Evolutionary conservation across 2,797 vertebrate species (phyloP), one percentile per base, ranked within the genome.

Genomic region (Myoxocephalus aenaeus): DNA sequence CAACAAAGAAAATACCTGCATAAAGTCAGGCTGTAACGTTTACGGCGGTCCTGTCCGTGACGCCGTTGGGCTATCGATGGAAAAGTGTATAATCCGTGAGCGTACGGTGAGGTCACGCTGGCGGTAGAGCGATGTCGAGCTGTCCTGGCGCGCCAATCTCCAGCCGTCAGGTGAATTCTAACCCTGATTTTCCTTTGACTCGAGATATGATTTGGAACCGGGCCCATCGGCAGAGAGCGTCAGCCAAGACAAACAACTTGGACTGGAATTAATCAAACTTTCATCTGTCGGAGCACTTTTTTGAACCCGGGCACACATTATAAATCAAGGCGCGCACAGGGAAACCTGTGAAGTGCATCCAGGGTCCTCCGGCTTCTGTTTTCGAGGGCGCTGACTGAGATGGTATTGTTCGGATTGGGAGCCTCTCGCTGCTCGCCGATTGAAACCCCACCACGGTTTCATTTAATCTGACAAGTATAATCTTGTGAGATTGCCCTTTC

Each of bases 381-480:
- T 29, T 42, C 54, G 22, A 51, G 22, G 64, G 59, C 13, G 1
- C 25, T 27, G 25, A 3, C 11, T 1, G 66, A 63, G 44, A 44
- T 15, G 34, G 50, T 77, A 59, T 82, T 86, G 80, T 77, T 77
- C 9, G 32, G 67, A 75, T 54, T 13, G 7, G 51, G 62, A 62
- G 46, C 50, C 56, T 40, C 77, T 75, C 7, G 70, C 75, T 44
- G 77, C 58, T 83, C 22, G 3, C 48, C 85, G 64, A 86, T 71
- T 84, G 63, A 86, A 92, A 73, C 50, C 66, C 54, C 75, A 63
- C n/a, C 59, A 36, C 51, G 32, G 61, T 82, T 83, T 86, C 69
- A 90, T 91, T 90, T 89, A 89, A 87, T 87, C 90, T 86, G 86
- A 87, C 89, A 73, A 65, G 81, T 65, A 74, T 89, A 89, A 92